phyloP scores from a whole-genome alignment of 1,140 invertebrate genomes.

The Aphaenogaster ashmeadi region DNA sequence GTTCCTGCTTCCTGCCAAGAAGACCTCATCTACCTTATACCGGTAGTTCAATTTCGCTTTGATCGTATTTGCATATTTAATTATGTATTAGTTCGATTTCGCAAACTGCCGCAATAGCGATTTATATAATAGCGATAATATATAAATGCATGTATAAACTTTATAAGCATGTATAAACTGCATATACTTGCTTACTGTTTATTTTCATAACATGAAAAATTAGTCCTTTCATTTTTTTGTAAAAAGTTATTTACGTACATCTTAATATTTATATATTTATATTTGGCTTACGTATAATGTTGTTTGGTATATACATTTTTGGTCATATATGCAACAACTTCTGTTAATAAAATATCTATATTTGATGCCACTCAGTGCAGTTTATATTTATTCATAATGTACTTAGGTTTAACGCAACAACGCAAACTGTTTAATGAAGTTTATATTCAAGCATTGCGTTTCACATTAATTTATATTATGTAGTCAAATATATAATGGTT shows the following conservation, averaged over 20 bases:
- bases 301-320: not conserved
- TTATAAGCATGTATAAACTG: not conserved
- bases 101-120: not conserved
- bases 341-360: constrained; percentile 18
- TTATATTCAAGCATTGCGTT: not conserved
- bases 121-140: not conserved
- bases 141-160: not conserved
- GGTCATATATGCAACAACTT: not conserved
- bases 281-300: not conserved
- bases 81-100: not conserved
- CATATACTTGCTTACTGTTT: not conserved
- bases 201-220: not conserved
- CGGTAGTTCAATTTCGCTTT: constrained; percentile 9
- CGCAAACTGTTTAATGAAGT: constrained; percentile 1
- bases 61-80: constrained; percentile 1
- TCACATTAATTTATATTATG: not conserved
- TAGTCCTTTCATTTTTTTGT: not conserved
- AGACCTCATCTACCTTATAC: not conserved
- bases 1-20: not conserved
- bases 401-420: not conserved
- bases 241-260: not conserved
- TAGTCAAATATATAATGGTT: constrained; percentile 8
- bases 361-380: not conserved
- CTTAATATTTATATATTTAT: constrained; percentile 6
- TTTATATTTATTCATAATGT: constrained; percentile 10